Percentiles rank a stretch among this genome's conserved stretches.
Conservation (phyloP, 1,140 invertebrate species). For the Macrobrachium rosenbergii region DNA sequence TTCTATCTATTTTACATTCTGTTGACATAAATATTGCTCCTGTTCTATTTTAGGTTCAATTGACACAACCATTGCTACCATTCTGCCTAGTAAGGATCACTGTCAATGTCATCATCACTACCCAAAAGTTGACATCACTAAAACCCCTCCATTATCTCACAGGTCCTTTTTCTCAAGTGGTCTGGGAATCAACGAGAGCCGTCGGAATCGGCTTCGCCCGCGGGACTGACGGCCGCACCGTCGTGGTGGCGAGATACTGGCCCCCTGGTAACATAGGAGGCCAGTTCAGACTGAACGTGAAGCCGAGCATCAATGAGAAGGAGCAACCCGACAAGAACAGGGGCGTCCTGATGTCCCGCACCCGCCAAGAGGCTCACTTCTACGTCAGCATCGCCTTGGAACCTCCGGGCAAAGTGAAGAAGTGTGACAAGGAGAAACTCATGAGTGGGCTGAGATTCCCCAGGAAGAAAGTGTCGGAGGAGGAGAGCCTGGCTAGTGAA, state of each 20-base stretch:
- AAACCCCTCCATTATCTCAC: constrained; percentile 18
- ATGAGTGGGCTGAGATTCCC: background rate
- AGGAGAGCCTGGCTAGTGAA: background rate
- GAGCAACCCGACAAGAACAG: background rate
- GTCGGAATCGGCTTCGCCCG: constrained; percentile 88
- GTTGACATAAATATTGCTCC: too few species aligned
- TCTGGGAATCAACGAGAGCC: constrained; percentile 84
- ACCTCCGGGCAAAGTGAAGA: constrained; percentile 40
- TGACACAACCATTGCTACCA: too few species aligned
- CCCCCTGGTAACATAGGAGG: constrained; percentile 84
- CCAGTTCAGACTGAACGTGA: constrained; percentile 81
- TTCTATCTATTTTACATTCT: too few species aligned
- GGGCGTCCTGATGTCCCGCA: constrained; percentile 25
- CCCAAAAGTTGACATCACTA: background rate
- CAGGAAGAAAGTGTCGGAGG: background rate
- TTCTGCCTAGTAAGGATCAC: too few species aligned
- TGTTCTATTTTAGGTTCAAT: too few species aligned
- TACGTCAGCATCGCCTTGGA: constrained; percentile 48
- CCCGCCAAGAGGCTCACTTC: constrained; percentile 45
- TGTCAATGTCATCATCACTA: too few species aligned
- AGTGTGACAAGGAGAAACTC: background rate
- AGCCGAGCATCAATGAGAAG: constrained; percentile 70
- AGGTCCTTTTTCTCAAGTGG: constrained; percentile 93
- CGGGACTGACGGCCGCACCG: constrained; percentile 76
- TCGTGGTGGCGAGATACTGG: constrained; percentile 84